Conservation (phyloP, 92 coral and sea anemone species). For the Epizoanthus ramosus region DNA sequence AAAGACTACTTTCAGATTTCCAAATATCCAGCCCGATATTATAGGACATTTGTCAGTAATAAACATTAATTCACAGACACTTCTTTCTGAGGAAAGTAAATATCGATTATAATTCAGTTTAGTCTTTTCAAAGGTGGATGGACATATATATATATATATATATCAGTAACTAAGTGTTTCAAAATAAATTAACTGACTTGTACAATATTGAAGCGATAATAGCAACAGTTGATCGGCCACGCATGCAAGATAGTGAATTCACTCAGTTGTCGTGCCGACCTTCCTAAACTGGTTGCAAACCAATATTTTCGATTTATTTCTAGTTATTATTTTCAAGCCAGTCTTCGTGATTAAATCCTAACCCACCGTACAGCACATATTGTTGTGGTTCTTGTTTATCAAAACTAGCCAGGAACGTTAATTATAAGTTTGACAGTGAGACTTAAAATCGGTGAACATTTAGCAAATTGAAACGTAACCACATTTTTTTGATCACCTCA, state of each 20-base stretch:
- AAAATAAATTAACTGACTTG: neutral
- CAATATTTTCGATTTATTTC: neutral
- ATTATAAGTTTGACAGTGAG: constrained; percentile 2
- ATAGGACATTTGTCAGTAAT: neutral
- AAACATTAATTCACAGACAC: neutral
- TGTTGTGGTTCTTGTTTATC: constrained; percentile 18
- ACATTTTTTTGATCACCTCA: neutral
- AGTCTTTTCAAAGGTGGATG: no score
- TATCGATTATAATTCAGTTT: neutral
- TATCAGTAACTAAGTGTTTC: neutral
- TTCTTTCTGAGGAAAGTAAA: neutral
- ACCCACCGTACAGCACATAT: neutral
- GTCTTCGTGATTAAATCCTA: constrained; percentile 17
- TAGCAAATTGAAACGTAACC: neutral
- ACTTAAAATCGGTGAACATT: neutral
- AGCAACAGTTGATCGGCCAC: no score
- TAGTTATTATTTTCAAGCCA: no score
- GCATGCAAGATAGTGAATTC: no score
- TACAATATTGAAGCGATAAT: no score
- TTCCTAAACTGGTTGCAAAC: neutral
- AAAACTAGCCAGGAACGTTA: neutral
- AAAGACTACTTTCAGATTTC: neutral
- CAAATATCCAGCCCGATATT: neutral
- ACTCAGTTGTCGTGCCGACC: no score
- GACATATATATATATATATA: no score